Evolutionary conservation across 2,888 invertebrate genomes (phyloP), one percentile per base, ranked within the genome.

Genomic region (Ormyrus rosae): DNA sequence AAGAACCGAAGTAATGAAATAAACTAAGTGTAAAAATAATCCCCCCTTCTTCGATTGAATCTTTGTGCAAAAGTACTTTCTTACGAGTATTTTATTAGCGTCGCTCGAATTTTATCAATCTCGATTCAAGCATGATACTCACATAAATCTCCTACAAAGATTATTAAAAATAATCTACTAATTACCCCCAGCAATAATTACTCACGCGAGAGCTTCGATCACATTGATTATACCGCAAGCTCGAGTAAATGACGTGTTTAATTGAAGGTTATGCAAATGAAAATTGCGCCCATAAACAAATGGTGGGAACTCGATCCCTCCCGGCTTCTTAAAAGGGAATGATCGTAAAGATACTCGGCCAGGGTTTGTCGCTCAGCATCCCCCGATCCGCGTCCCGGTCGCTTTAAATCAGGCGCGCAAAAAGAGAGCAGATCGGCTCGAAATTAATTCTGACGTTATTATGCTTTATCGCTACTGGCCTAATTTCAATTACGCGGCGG

Each of bases 401-500:
- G 53, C 61, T 19, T 19, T 19, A 64, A 58, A 51, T 51, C 48
- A 11, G 11, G 6, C 2, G 48, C 4, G 19, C 19, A 72, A 68
- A 72, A 68, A 34, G 68, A 34, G 34, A 68, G 11, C 69, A 34
- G 34, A 76, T 8, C 34, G n/a, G 53, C 4, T 56, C 4, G 19
- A 80, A 80, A 78, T 81, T 78, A 61, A 81, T 67, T 56, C 68
- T 55, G 79, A 79, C 76, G 67, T 79, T 64, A 34, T 34, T 34
- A 69, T 72, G 65, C 64, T 79, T 82, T 82, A 82, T 82, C 48
- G 80, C 73, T 55, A 77, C 72, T 73, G 78, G 78, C 71, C 81
- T 81, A 78, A 81, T 81, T 81, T 81, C 81, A 81, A 81, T 81
- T 81, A 81, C 78, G 34, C 69, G 45, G 34, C 34, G 0, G 34